Conservation (phyloP, 2,113 vertebrate species). For the Pseudorasbora parva region DNA sequence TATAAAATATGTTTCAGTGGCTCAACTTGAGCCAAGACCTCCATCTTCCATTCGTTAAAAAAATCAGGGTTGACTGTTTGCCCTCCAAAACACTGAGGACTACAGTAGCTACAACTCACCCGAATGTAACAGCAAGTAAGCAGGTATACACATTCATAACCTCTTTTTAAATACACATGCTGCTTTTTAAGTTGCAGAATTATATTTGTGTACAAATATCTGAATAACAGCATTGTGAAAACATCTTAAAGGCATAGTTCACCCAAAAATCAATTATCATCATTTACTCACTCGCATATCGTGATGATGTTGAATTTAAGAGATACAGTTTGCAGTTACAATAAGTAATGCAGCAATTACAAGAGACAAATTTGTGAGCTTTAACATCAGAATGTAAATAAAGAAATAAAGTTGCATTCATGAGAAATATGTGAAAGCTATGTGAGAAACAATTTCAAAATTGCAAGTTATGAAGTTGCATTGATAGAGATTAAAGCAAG, state of each 20-base stretch:
- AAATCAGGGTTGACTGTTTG: neutral
- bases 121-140: neutral
- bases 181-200: neutral
- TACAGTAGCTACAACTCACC: neutral
- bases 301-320: neutral
- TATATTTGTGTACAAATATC: neutral
- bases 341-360: neutral
- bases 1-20: neutral
- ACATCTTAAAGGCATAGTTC: neutral
- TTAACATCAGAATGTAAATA: neutral
- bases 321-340: neutral
- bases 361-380: neutral
- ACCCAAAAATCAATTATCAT: neutral
- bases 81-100: neutral
- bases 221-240: neutral
- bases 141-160: neutral
- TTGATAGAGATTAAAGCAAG: neutral
- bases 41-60: neutral
- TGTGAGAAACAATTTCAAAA: neutral
- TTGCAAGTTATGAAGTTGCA: neutral
- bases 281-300: neutral
- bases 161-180: neutral
- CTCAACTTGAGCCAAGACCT: neutral
- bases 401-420: neutral
- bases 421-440: neutral